A percentile compares a stretch with the other conserved stretches of the same genome.
phyloP scores from a whole-genome alignment of 1,140 invertebrate genomes.

The Aphelinus atriplicis region DNA sequence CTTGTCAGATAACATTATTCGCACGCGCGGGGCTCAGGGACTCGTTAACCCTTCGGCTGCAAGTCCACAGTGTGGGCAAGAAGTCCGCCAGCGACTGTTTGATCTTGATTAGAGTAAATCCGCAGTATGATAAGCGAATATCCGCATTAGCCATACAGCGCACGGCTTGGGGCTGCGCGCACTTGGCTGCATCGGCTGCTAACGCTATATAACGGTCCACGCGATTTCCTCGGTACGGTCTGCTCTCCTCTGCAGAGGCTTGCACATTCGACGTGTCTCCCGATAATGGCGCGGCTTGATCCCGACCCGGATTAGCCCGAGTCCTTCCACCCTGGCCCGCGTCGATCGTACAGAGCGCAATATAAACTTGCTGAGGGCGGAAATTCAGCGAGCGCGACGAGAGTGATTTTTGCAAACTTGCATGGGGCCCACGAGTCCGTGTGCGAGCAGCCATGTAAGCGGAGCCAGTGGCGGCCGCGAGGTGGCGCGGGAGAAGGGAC shows the following conservation, averaged over 20 bases:
- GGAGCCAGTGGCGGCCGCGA: constrained; percentile 26
- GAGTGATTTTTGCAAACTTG: constrained; percentile 32
- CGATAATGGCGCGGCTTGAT: constrained; percentile 48
- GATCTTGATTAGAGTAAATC: constrained; percentile 24
- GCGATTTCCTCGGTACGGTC: constrained; percentile 41
- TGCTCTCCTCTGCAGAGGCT: background rate
- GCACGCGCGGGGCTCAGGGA: too few relatives aligned
- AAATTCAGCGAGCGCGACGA: constrained; percentile 39
- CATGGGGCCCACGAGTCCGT: constrained; percentile 31
- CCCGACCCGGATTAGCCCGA: constrained; percentile 43
- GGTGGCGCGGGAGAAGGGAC: constrained; percentile 35
- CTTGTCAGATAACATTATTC: too few relatives aligned
- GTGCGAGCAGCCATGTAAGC: too few relatives aligned
- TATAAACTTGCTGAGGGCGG: constrained; percentile 49
- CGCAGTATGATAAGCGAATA: constrained; percentile 20
- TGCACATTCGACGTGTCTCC: constrained; percentile 40
- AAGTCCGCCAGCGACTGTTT: background rate
- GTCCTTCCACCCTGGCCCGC: constrained; percentile 34
- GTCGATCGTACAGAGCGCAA: constrained; percentile 42
- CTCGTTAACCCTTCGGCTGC: too few relatives aligned
- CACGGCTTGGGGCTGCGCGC: background rate
- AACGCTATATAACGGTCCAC: background rate
- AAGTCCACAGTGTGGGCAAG: background rate
- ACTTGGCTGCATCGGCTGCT: background rate
- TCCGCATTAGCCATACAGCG: constrained; percentile 9